Evolutionary conservation across 2,113 vertebrate species (phyloP), one percentile per base, ranked within the genome.

Genomic region (Poeciliopsis retropinna): DNA sequence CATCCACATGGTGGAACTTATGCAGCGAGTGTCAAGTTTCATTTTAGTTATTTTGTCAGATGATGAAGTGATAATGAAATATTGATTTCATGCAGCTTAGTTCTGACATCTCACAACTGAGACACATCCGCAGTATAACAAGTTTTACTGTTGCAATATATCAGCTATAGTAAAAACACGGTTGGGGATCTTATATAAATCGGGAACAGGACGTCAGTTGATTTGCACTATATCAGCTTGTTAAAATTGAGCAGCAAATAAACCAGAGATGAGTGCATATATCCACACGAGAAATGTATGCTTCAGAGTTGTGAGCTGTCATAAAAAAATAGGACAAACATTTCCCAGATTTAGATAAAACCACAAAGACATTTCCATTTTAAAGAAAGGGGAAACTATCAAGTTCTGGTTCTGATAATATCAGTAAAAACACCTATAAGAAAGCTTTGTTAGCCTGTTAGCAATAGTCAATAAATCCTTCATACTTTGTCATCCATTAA

Each of bases 21-120:
- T 25, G 27, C 37, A 62, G 22, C 44, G 57, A 51, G 62, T 66
- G 69, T 31, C 34, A 61, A 60, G 57, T 70, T 78, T 57, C 60
- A 61, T 67, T 37, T 0, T 44, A 71, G 22, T 37, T 51, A 66
- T 74, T 66, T 74, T 66, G 47, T 57, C 63, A 66, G 25, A 39
- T 39, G 54, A 70, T 70, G 32, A 70, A 60, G 44, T 64, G 61
- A 73, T 63, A 64, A 73, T 73, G 30, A 74, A 60, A 54, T 72
- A 78, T 12, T 67, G 54, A 71, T 60, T 71, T 11, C 63, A 70
- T 44, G 62, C 28, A 65, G n/a, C 30, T 0, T 19, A 15, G 47
- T 66, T 71, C 37, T 19, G 47, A 66, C 51, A 1, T 39, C 30
- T 27, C 25, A 64, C 60, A 32, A 57, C 14, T 66, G 51, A 32